Evolutionary conservation across 2,888 invertebrate genomes (phyloP).

Genomic region (Tricholauxania praeusta): DNA sequence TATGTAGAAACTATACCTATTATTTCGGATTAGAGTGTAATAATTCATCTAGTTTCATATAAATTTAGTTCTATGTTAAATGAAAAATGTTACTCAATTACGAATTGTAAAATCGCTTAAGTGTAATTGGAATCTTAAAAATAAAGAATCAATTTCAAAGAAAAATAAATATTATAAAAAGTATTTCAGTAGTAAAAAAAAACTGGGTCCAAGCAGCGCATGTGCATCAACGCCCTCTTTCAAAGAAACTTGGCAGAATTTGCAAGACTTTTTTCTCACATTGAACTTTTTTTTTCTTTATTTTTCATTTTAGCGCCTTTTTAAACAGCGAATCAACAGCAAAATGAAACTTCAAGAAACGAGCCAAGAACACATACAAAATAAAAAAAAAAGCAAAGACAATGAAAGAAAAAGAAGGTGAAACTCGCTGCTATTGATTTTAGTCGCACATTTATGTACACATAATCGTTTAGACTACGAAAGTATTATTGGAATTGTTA

Average conservation of each 20-base stretch:
- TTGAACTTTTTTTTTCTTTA: background rate
- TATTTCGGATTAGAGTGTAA: too few relatives aligned
- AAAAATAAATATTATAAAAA: background rate
- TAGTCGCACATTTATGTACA: constrained; percentile 67
- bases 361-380: background rate
- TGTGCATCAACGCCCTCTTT: constrained; percentile 58
- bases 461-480: constrained; percentile 67
- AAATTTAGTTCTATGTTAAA: too few relatives aligned
- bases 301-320: constrained; percentile 1
- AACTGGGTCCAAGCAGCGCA: constrained; percentile 52
- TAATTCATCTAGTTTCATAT: too few relatives aligned
- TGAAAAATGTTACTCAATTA: too few relatives aligned
- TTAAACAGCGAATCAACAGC: constrained; percentile 24
- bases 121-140: too few relatives aligned
- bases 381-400: constrained; percentile 1
- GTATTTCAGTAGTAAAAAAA: background rate
- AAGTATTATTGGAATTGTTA: constrained; percentile 65
- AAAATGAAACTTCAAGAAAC: background rate
- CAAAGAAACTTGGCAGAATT: constrained; percentile 1
- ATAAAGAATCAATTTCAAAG: too few relatives aligned
- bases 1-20: too few relatives aligned
- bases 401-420: constrained; percentile 8
- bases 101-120: too few relatives aligned
- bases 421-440: constrained; percentile 63
- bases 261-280: too few relatives aligned